Evolutionary conservation across 2,797 vertebrate species (phyloP).

Genomic region (Anguilla pacifica): DNA sequence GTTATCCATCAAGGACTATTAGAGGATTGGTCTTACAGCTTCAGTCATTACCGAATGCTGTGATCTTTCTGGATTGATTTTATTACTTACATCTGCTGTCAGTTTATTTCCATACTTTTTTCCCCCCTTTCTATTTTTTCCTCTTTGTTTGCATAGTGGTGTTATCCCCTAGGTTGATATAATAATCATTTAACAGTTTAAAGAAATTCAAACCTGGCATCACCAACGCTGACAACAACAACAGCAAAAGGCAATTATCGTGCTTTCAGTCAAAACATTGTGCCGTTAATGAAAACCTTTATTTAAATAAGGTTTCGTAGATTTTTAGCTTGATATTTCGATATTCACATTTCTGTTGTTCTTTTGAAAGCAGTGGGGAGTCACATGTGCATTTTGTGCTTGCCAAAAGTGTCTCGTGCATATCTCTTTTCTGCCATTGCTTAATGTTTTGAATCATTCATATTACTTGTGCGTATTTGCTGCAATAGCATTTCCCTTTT

Average conservation of each 20-base stretch:
- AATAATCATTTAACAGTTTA: slow-evolving; percentile 83
- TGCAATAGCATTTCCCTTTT: neutral
- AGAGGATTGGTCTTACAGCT: slow-evolving; percentile 61
- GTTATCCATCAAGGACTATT: slow-evolving; percentile 73
- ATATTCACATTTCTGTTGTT: neutral
- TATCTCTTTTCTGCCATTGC: neutral
- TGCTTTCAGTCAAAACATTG: slow-evolving; percentile 76
- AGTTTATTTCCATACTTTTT: slow-evolving; percentile 61
- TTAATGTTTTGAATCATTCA: neutral
- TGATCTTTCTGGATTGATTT: slow-evolving; percentile 76
- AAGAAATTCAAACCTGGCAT: slow-evolving; percentile 77
- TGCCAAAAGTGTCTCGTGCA: neutral
- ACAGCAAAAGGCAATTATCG: slow-evolving; percentile 82
- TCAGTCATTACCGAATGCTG: slow-evolving; percentile 73
- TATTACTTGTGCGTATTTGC: neutral
- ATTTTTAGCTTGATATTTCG: neutral
- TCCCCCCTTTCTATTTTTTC: slow-evolving; percentile 6
- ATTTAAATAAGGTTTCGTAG: slow-evolving; percentile 37
- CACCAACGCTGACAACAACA: slow-evolving; percentile 75
- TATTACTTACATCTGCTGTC: slow-evolving; percentile 67
- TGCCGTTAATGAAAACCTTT: slow-evolving; percentile 83
- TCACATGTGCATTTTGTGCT: slow-evolving; percentile 65
- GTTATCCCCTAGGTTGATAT: slow-evolving; percentile 75
- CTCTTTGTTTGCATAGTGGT: slow-evolving; percentile 54
- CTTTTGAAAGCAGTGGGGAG: slow-evolving; percentile 19